Conservation (phyloP, 2,797 vertebrate species). For the Cephalopachus bancanus region DNA sequence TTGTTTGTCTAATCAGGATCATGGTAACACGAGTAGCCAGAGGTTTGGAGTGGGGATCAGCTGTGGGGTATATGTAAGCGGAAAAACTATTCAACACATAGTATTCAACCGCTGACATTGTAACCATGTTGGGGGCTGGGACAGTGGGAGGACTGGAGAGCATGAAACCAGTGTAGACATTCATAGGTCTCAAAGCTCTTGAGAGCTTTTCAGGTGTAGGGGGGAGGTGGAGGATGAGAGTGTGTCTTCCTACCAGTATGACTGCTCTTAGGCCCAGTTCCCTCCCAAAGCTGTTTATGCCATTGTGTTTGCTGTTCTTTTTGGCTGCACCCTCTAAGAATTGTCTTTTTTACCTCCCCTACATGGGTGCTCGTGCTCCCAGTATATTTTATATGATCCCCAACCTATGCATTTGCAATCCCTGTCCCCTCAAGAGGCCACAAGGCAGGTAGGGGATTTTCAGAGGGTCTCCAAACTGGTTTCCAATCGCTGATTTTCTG, state of each 20-base stretch:
- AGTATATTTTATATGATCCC: neutral
- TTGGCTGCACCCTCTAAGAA: neutral
- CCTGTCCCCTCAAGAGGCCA: neutral
- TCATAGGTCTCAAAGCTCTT: neutral
- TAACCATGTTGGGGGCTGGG: neutral
- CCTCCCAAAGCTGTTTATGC: neutral
- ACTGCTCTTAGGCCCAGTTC: neutral
- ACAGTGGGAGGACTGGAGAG: neutral
- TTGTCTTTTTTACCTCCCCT: neutral
- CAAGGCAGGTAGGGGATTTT: slow-evolving; percentile 27
- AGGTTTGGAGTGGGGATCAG: neutral
- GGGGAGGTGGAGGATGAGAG: neutral
- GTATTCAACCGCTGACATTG: neutral
- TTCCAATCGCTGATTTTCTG: slow-evolving; percentile 23
- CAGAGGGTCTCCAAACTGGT: neutral
- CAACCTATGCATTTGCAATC: neutral
- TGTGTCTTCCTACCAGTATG: neutral
- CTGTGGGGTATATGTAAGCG: neutral
- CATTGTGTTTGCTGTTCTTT: neutral
- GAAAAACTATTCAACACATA: neutral
- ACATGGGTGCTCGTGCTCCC: neutral
- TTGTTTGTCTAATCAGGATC: neutral
- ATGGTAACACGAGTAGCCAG: neutral
- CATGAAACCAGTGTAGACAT: neutral
- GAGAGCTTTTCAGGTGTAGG: neutral